These are phyloP conservation scores for Cavia porcellus DNA, from an alignment of 2,113 vertebrate species.

Conservation along the genomic window DNA sequence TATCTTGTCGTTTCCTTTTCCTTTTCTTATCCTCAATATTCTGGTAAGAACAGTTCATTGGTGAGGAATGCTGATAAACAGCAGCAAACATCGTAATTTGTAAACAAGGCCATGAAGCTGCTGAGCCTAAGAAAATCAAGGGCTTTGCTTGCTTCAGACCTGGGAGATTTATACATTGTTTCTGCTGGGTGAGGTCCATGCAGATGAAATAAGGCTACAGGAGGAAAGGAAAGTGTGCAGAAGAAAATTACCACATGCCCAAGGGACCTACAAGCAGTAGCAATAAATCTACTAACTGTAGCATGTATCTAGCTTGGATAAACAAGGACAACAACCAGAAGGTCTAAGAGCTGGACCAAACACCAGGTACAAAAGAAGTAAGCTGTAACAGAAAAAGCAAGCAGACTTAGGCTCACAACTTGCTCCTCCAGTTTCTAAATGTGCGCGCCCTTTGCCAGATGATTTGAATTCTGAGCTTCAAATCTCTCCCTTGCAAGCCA, in stretches of 20 bases:
- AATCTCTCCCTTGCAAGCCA: conserved; percentile 46
- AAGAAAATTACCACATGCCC: conserved; percentile 54
- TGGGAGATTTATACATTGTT: conserved; percentile 24
- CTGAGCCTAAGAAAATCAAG: conserved; percentile 51
- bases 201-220: conserved; percentile 2
- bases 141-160: conserved; percentile 13
- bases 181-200: not conserved
- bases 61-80: not conserved
- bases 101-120: conserved; percentile 23
- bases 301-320: not conserved
- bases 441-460: not conserved
- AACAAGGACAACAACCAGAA: not conserved
- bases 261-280: conserved; percentile 56
- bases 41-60: conserved; percentile 12
- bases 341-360: not conserved
- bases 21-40: not conserved
- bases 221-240: conserved; percentile 23
- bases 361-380: not conserved
- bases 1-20: not conserved
- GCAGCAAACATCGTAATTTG: conserved; percentile 20
- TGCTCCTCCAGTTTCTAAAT: not conserved
- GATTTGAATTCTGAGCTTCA: conserved; percentile 45
- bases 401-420: not conserved
- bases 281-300: conserved; percentile 51
- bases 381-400: not conserved